Evolutionary conservation across 2,797 vertebrate genomes (phyloP).

Genomic region (Cuniculus paca): DNA sequence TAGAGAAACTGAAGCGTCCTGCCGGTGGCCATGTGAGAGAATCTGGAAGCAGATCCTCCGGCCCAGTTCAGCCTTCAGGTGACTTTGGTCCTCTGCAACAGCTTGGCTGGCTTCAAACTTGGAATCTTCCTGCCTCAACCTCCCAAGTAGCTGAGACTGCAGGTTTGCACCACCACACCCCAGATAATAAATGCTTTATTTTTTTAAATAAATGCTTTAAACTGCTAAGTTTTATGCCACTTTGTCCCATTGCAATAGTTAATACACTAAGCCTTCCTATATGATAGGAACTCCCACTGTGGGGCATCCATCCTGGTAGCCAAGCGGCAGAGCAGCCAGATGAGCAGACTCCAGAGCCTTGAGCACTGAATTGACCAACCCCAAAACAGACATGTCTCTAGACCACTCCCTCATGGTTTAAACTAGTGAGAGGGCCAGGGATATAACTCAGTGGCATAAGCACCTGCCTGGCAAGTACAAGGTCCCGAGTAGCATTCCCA

Average conservation of each 20-base stretch:
- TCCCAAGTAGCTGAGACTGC: not conserved
- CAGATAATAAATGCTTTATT: not conserved
- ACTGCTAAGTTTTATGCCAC: not conserved
- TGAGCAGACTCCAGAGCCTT: not conserved
- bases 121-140: not conserved
- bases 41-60: not conserved
- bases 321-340: not conserved
- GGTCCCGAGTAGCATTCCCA: no score
- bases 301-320: not conserved
- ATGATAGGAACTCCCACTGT: not conserved
- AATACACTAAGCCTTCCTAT: not conserved
- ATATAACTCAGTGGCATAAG: no score
- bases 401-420: not conserved
- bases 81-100: not conserved
- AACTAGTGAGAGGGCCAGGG: not conserved
- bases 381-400: not conserved
- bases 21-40: not conserved
- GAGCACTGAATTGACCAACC: not conserved
- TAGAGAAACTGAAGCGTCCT: not conserved
- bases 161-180: not conserved
- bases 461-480: no score
- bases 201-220: no score
- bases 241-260: not conserved
- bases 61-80: not conserved
- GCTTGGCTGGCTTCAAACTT: not conserved